Evolutionary conservation across 2,113 vertebrate genomes (phyloP), one percentile per base, ranked within the genome.

Genomic region (Pluvianellus socialis): DNA sequence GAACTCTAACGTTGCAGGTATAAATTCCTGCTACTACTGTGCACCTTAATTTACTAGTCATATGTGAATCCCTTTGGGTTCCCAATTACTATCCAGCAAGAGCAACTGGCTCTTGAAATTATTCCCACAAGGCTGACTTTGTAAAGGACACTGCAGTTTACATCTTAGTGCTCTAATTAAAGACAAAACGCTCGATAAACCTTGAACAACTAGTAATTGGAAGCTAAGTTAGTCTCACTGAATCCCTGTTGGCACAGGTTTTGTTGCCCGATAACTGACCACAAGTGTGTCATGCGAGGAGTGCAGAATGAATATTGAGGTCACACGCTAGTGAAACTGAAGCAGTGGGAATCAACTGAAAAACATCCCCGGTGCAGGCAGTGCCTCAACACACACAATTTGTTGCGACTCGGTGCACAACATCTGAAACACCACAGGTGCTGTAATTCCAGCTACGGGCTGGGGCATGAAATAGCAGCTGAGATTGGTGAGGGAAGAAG

Each of bases 111-210:
- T 98, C 92, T 92, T 97, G 96, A 96, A 97, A 98, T 98, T 95
- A 95, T 96, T 97, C 98, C 97, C 97, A 92, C 47, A 12, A 87
- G 96, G 96, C 93, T 88, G 79, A 95, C 90, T 97, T 97, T 96
- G 86, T 85, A 97, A 98, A 97, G 97, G 97, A 97, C 95, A 93
- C 59, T 94, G 93, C 86, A 92, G 96, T 97, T 97, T 97, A 93
- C 93, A 95, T 97, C 91, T 95, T 86, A 91, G 92, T 94, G 96
- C 93, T 77, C 96, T 98, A 98, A 98, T 98, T 98, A 98, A 98
- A 98, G 97, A 90, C 86, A 96, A 80, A 95, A 96, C 0, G n/a
- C 77, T 97, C 79, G 67, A 97, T 97, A 98, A 98, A 96, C 93
- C 92, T 97, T 97, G 97, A 97, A 95, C 88, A 98, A 97, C 94